phyloP scores from a whole-genome alignment of 2,888 invertebrate species.

The Machimus atricapillus region DNA sequence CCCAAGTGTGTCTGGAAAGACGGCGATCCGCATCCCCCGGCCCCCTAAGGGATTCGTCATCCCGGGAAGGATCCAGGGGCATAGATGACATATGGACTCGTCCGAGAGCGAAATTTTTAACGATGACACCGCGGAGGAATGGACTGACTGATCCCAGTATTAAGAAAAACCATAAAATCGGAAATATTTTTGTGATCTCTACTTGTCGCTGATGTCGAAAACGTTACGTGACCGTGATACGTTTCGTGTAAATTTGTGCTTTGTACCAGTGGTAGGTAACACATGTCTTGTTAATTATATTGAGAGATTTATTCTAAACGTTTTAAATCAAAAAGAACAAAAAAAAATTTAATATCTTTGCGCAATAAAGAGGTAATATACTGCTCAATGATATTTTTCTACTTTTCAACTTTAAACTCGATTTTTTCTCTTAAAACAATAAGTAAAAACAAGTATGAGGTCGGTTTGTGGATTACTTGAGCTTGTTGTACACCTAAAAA shows the following conservation, averaged over 20 bases:
- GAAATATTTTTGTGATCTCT: slow-evolving; percentile 21
- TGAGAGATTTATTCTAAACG: slow-evolving; percentile 1
- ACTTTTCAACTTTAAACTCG: background rate
- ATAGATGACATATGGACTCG: slow-evolving; percentile 62
- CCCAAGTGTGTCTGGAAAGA: slow-evolving; percentile 59
- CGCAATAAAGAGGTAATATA: slow-evolving; percentile 21
- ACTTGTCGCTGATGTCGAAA: background rate
- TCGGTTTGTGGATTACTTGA: background rate
- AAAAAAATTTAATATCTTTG: slow-evolving; percentile 5
- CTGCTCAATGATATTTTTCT: background rate
- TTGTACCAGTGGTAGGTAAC: slow-evolving; percentile 4
- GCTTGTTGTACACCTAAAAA: background rate
- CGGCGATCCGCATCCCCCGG: slow-evolving; percentile 57
- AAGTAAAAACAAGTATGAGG: background rate
- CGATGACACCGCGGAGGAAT: slow-evolving; percentile 54
- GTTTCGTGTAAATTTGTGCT: slow-evolving; percentile 11
- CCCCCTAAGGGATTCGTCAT: slow-evolving; percentile 57
- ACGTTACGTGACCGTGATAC: background rate
- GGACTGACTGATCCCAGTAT: slow-evolving; percentile 50
- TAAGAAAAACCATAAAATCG: background rate
- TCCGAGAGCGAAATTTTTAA: slow-evolving; percentile 60
- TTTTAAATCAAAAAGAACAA: background rate
- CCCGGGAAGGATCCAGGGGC: slow-evolving; percentile 51
- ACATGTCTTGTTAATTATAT: slow-evolving; percentile 19
- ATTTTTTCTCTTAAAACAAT: background rate